phyloP scores from a whole-genome alignment of 2,113 vertebrate species.

The Noctilio leporinus region DNA sequence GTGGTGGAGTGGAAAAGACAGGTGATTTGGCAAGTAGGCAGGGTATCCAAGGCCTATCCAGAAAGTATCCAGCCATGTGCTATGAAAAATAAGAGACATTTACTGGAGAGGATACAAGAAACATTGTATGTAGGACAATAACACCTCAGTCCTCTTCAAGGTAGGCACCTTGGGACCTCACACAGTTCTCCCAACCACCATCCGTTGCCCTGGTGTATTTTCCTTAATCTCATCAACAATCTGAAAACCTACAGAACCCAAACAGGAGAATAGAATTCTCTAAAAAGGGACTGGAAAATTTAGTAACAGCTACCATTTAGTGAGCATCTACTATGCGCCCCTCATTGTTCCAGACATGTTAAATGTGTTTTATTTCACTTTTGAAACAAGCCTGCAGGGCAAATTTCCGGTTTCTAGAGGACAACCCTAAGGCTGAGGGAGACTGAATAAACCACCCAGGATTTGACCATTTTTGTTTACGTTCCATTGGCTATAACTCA shows the following conservation, averaged over 20 bases:
- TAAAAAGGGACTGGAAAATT: background rate
- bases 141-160: too few relatives aligned
- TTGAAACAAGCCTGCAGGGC: background rate
- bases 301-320: background rate
- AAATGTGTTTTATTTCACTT: conserved; percentile 1
- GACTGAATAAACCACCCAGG: background rate
- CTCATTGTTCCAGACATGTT: background rate
- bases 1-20: background rate
- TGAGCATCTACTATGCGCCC: background rate
- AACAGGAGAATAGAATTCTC: background rate
- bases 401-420: conserved; percentile 20
- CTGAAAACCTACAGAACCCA: background rate
- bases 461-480: background rate
- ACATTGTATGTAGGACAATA: too few relatives aligned
- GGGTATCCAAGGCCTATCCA: background rate
- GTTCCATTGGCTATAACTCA: background rate
- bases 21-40: background rate
- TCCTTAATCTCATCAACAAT: too few relatives aligned
- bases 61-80: too few relatives aligned
- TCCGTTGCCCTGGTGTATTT: too few relatives aligned
- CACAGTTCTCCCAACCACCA: too few relatives aligned
- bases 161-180: too few relatives aligned
- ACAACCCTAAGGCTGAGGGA: background rate
- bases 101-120: too few relatives aligned
- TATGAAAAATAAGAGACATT: too few relatives aligned